Evolutionary conservation across 2,113 vertebrate genomes (phyloP).

Genomic region (Pardalotus punctatus): DNA sequence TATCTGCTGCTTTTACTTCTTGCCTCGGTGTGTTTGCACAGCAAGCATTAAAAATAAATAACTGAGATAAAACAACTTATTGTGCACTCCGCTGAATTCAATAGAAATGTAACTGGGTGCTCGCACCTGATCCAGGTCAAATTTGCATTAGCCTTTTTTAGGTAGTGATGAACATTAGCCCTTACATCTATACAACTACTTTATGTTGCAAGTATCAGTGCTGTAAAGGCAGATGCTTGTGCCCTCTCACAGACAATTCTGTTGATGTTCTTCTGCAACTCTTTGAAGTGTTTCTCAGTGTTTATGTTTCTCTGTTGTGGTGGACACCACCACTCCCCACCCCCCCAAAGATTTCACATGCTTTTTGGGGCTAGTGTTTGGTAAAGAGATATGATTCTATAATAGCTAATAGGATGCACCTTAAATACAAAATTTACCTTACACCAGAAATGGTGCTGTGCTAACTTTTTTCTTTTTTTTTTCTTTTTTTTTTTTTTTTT

Average conservation of each 20-base stretch:
- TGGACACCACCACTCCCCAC: too few relatives aligned
- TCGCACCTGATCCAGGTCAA: neutral
- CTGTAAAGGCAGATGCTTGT: neutral
- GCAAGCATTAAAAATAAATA: neutral
- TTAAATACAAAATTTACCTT: neutral
- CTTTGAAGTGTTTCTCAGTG: neutral
- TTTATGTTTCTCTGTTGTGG: neutral
- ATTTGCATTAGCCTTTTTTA: neutral
- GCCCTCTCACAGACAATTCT: neutral
- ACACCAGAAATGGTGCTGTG: neutral
- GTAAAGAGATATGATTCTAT: neutral
- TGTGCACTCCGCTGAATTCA: neutral
- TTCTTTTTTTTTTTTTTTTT: neutral
- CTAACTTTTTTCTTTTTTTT: neutral
- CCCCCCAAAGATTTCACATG: neutral
- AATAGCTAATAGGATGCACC: neutral
- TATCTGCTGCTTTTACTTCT: neutral
- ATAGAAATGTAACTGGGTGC: neutral
- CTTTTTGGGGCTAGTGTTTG: neutral
- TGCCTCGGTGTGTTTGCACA: neutral
- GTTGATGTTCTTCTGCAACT: neutral
- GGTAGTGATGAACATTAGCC: neutral
- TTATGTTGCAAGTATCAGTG: neutral
- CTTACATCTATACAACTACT: neutral
- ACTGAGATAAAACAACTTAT: neutral